Conservation (phyloP, 2,888 invertebrate species). For the Desoria tigrina region DNA sequence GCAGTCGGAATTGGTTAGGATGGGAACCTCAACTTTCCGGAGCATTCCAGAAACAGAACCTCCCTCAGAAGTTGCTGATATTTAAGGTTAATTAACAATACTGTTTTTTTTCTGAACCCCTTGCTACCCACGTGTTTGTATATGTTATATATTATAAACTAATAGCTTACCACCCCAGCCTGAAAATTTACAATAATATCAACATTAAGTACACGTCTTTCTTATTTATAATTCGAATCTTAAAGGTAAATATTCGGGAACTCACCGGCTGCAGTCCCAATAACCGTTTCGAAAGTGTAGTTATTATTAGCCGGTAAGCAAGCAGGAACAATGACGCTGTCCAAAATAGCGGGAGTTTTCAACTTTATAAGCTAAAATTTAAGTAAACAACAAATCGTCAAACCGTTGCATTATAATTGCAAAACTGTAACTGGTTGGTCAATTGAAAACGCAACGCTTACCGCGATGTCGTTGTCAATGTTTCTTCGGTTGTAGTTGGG, state of each 20-base stretch:
- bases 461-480: slow-evolving; percentile 50
- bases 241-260: neutral
- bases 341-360: slow-evolving; percentile 33
- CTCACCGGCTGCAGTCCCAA: slow-evolving; percentile 47
- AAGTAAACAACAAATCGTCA: neutral
- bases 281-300: slow-evolving; percentile 35
- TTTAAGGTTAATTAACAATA: too few relatives aligned
- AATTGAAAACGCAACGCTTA: slow-evolving; percentile 9
- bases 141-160: neutral
- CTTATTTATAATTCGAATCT: too few relatives aligned
- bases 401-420: slow-evolving; percentile 1
- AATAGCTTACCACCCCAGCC: slow-evolving; percentile 17
- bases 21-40: slow-evolving; percentile 77
- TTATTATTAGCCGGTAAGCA: slow-evolving; percentile 51
- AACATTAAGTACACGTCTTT: neutral
- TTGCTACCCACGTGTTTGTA: too few relatives aligned
- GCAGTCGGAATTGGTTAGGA: slow-evolving; percentile 74
- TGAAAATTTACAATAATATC: neutral
- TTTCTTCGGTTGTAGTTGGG: slow-evolving; percentile 38
- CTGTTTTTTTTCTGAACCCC: too few relatives aligned
- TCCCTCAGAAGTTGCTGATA: slow-evolving; percentile 14
- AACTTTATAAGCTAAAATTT: slow-evolving; percentile 41
- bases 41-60: slow-evolving; percentile 55
- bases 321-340: slow-evolving; percentile 43
- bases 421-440: neutral